These are phyloP conservation scores for Cygnus buccinator DNA, from an alignment of 2,113 vertebrate species.

Conservation along the genomic window DNA sequence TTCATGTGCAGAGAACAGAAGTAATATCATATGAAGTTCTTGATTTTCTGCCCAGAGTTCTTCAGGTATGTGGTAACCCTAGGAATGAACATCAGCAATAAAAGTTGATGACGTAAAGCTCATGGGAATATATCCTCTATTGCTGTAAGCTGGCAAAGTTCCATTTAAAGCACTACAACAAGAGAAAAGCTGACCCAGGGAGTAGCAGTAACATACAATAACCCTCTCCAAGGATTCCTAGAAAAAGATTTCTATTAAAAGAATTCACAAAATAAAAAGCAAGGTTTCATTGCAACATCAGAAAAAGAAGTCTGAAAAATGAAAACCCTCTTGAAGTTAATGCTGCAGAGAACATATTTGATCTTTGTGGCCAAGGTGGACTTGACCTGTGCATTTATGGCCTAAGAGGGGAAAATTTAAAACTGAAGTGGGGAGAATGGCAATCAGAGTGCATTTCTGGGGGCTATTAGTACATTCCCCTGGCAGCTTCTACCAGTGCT, in stretches of 20 bases:
- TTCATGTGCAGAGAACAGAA: background rate
- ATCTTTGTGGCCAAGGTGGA: background rate
- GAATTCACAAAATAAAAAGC: conserved; percentile 47
- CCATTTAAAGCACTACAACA: conserved; percentile 15
- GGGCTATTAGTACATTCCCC: conserved; percentile 16
- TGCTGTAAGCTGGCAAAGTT: conserved; percentile 16
- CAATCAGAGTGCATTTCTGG: background rate
- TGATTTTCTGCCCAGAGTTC: conserved; percentile 28
- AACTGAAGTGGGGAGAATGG: background rate
- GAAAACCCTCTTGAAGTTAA: background rate
- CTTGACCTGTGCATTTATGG: background rate
- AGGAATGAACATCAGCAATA: conserved; percentile 50
- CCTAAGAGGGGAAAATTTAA: conserved; percentile 8
- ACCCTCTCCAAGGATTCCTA: conserved; percentile 18
- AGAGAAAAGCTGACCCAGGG: conserved; percentile 39
- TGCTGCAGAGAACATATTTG: conserved; percentile 1
- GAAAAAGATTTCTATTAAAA: conserved; percentile 32
- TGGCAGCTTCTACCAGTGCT: background rate
- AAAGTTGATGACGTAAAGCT: conserved; percentile 36
- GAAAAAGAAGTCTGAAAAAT: background rate
- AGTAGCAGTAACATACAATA: conserved; percentile 16
- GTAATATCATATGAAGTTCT: conserved; percentile 31
- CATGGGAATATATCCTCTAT: conserved; percentile 7
- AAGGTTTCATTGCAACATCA: background rate
- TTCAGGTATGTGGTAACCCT: conserved; percentile 38